phyloP scores from a whole-genome alignment of 2,113 vertebrate species.

The Hylia prasina region DNA sequence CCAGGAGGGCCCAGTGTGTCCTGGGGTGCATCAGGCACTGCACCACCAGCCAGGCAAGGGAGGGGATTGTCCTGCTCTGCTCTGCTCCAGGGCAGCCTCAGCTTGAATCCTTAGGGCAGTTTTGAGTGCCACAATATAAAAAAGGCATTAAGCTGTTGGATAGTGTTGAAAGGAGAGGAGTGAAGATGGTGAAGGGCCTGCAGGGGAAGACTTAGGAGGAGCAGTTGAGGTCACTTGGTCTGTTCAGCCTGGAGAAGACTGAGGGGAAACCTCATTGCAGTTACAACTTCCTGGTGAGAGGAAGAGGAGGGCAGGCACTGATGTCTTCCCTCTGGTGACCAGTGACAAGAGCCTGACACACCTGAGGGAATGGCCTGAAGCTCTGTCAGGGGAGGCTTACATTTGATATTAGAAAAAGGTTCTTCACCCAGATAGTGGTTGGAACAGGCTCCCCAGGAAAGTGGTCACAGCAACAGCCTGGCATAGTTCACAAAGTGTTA shows the following conservation, averaged over 20 bases:
- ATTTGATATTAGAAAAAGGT: not conserved
- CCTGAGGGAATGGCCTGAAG: fast-evolving
- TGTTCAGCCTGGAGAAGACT: not conserved
- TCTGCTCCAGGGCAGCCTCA: fast-evolving
- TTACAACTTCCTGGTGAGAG: fast-evolving
- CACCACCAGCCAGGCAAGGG: fast-evolving
- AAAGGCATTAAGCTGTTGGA: not conserved
- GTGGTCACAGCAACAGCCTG: not conserved
- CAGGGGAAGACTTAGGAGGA: not conserved
- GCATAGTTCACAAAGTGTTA: fast-evolving
- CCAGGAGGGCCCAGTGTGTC: fast-evolving
- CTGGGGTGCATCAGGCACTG: not conserved
- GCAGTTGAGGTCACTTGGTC: not conserved
- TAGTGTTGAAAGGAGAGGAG: fast-evolving
- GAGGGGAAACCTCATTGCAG: not conserved
- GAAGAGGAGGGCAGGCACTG: not conserved
- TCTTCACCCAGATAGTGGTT: not conserved
- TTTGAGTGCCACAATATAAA: not conserved
- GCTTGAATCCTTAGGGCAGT: fast-evolving
- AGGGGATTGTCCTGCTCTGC: not conserved
- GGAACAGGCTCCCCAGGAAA: not conserved
- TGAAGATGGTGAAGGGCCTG: not conserved
- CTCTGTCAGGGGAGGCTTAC: not conserved
- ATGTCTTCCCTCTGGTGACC: no score
- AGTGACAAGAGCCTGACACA: not conserved